Base-by-base conservation (phyloP, 2,888 invertebrate genomes). In the Agrilus biguttatus region DNA sequence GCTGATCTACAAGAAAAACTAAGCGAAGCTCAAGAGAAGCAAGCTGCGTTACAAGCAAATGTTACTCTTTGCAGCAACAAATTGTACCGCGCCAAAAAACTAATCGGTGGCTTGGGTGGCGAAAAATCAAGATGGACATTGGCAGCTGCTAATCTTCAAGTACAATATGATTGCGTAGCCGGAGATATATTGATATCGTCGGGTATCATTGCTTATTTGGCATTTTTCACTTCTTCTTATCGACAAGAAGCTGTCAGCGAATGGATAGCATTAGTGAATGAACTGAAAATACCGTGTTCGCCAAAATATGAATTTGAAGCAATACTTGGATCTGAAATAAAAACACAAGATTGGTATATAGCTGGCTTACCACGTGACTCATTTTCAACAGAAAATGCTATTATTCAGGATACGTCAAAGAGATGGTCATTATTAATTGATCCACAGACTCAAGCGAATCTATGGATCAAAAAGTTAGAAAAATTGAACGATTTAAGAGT, bases 181-280 rank as follows among this genome's bases (percentile, higher is more conserved):
- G 95, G 93, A 0, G 92, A 93, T 65, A 84, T 92, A 53, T 69
- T 95, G 13, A 74, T 95, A 32, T 88, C 91, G 0, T 83, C 83
- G 58, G 92, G 87, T 13, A 77, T 90, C 34, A 89, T 93, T 49
- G 85, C 91, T 0, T 95, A 95, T 65, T 71, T 95, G 41, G 82
- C 90, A 0, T 84, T 91, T 0, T 87, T 90, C 53, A 89, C 86
- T 6, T 72, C 80, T 39, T 72, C 76, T 14, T 78, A 79, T 51
- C 71, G 84, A 56, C 63, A 66, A 39, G 63, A 67, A 28, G 73
- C 76, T 39, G 72, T 81, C 2, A 62, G 66, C 0, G 76, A 82
- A 48, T 93, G 92, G 92, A 78, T 80, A 45, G 57, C 68, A n/a
- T 72, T 79, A 37, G 58, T 63, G 0, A 71, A 75, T 48, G 63